Percentiles rank a stretch among this genome's conserved stretches.
Evolutionary conservation across 2,797 vertebrate species (phyloP).

Genomic region (Microchirus variegatus): DNA sequence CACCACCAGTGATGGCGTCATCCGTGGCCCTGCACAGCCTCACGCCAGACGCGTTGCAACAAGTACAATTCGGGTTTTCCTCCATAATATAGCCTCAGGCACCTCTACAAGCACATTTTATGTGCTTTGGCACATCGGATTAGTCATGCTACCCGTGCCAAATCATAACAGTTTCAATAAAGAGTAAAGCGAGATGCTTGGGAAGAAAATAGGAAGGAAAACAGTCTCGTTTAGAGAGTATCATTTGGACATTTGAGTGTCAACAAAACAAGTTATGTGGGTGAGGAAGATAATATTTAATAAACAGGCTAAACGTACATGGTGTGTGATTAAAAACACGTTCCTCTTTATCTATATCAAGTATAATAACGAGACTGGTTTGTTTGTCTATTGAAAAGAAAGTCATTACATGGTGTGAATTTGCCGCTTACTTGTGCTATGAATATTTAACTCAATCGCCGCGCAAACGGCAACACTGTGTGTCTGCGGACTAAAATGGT

Average conservation of each 20-base stretch:
- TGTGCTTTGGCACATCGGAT: constrained; percentile 76
- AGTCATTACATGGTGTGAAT: neutral
- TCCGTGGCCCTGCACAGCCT: too few relatives aligned
- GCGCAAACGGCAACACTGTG: neutral
- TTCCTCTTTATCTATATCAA: neutral
- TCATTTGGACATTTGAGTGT: constrained; percentile 35
- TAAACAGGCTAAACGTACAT: neutral
- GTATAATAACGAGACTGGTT: too few relatives aligned
- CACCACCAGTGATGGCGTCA: too few relatives aligned
- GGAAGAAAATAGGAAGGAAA: constrained; percentile 49
- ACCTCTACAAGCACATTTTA: constrained; percentile 75
- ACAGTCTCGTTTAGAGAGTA: constrained; percentile 30
- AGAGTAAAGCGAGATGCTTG: constrained; percentile 67
- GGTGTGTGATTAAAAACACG: constrained; percentile 18
- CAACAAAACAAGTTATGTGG: too few relatives aligned
- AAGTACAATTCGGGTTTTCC: too few relatives aligned
- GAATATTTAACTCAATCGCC: neutral
- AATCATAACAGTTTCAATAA: constrained; percentile 73
- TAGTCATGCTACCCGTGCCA: constrained; percentile 65
- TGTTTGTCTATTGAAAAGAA: neutral
- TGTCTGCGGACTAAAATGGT: neutral
- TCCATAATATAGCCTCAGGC: constrained; percentile 59
- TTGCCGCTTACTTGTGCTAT: neutral
- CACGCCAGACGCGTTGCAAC: too few relatives aligned
- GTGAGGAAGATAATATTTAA: too few relatives aligned